phyloP scores from a whole-genome alignment of 2,113 vertebrate species.

The Sclerurus mexicanus region DNA sequence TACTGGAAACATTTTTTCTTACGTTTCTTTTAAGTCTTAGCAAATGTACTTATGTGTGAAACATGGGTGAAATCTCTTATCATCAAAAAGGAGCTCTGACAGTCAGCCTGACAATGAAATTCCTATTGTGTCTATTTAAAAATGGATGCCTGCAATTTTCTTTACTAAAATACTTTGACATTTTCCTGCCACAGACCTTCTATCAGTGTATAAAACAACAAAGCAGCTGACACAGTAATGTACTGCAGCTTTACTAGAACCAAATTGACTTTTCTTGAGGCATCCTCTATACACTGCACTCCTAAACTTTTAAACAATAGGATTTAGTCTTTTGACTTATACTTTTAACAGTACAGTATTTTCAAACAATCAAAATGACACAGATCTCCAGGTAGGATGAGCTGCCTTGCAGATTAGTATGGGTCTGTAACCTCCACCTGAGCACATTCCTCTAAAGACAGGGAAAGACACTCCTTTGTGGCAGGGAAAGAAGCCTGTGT shows the following conservation, averaged over 20 bases:
- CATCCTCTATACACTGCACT: background rate
- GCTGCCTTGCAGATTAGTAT: background rate
- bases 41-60: background rate
- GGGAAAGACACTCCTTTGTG: background rate
- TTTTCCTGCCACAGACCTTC: background rate
- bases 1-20: background rate
- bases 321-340: background rate
- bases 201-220: background rate
- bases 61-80: background rate
- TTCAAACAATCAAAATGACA: background rate
- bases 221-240: background rate
- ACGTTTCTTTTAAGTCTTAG: background rate
- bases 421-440: background rate
- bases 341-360: background rate
- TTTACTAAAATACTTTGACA: background rate
- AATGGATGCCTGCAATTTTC: background rate
- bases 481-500: background rate
- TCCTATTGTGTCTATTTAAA: background rate
- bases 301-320: background rate
- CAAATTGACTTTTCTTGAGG: background rate
- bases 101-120: background rate
- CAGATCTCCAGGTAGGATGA: background rate
- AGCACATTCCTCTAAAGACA: background rate
- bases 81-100: background rate
- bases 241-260: background rate